phyloP scores from a whole-genome alignment of 2,888 invertebrate species.

The Stenodera caucasica region DNA sequence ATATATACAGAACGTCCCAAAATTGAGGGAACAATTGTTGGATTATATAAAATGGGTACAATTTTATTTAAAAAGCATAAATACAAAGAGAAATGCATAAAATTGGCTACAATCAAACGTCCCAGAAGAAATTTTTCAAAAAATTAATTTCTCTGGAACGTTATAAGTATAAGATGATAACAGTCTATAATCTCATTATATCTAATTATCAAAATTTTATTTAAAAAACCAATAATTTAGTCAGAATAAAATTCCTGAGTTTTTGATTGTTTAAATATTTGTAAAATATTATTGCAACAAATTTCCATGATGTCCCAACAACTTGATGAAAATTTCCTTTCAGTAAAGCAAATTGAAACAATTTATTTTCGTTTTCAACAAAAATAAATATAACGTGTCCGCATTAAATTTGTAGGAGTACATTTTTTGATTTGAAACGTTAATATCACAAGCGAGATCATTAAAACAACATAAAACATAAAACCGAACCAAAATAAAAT shows the following conservation, averaged over 20 bases:
- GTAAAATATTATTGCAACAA: too few relatives aligned
- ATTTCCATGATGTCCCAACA: too few relatives aligned
- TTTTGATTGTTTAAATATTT: slow-evolving; percentile 5
- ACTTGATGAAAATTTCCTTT: too few relatives aligned
- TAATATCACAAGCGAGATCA: slow-evolving; percentile 35
- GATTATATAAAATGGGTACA: neutral
- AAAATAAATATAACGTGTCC: slow-evolving; percentile 37
- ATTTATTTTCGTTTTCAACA: too few relatives aligned
- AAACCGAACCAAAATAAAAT: slow-evolving; percentile 37
- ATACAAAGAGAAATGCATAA: slow-evolving; percentile 1
- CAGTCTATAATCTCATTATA: slow-evolving; percentile 11
- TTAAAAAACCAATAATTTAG: neutral
- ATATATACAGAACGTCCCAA: too few relatives aligned
- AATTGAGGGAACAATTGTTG: too few relatives aligned
- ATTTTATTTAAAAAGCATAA: neutral
- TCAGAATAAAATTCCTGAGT: neutral
- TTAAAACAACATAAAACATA: slow-evolving; percentile 32
- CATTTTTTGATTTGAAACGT: slow-evolving; percentile 41
- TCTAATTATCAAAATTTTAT: slow-evolving; percentile 4
- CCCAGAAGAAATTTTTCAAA: neutral
- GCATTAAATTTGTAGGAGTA: slow-evolving; percentile 36
- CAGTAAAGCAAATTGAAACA: too few relatives aligned
- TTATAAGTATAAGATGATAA: neutral
- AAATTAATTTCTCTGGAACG: neutral
- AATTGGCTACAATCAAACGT: neutral